Evolutionary conservation across 2,888 invertebrate genomes (phyloP), one percentile per base, ranked within the genome.

Genomic region (Dasysyrphus albostriatus): DNA sequence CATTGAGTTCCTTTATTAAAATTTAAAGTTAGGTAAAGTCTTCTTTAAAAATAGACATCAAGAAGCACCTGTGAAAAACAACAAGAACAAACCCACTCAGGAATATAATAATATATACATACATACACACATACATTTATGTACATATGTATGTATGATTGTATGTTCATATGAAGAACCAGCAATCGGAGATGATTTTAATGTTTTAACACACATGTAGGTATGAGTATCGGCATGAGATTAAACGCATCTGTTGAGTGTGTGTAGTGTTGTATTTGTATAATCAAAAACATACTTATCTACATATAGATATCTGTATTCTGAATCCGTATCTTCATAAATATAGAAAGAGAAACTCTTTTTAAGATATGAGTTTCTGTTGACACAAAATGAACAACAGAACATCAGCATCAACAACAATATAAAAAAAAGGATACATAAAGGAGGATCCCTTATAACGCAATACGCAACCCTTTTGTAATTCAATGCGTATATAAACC

Each of bases 171-270:
- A 16, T 24, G 6, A 16, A 16, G 8, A 44, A 29, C 42, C 29
- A 67, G 61, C 77, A 85, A 85, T 85, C 78, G 82, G 76, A 72
- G 73, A 63, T 78, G 70, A 70, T 82, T 82, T 77, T 82, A 63
- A 85, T 49, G 74, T 73, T 77, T 78, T 70, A 78, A 74, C 78
- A 74, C 77, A 73, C 29, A 29, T 9, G n/a, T 2, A 37, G 9
- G 34, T 34, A 32, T 49, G 19, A 37, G 19, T 34, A 37, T 51
- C 65, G 73, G 59, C 24, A 56, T 54, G 54, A 72, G 54, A 76
- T 84, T 77, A 51, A 58, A 82, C 73, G 39, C 85, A 82, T 85
- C 84, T 84, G 84, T 80, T 80, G 80, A 76, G 51, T 72, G 12
- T 59, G 39, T 77, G 9, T 44, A 14, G 34, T 58, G 29, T 24